A percentile compares a stretch with the other conserved stretches of the same genome.
Evolutionary conservation across 2,888 invertebrate genomes (phyloP).

Genomic region (Acanthosepion lycidas): DNA sequence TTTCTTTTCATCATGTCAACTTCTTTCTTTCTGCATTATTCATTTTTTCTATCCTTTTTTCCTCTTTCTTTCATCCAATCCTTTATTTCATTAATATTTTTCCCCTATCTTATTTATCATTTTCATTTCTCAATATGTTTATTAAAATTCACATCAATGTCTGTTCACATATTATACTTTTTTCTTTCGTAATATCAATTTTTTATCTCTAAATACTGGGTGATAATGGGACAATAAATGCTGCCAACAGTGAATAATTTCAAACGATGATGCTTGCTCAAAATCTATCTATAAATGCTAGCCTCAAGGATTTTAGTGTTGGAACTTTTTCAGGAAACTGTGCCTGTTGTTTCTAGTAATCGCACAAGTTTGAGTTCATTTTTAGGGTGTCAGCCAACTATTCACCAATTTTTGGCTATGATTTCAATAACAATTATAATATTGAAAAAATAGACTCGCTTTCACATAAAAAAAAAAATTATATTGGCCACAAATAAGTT

Average conservation of each 20-base stretch:
- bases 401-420: background rate
- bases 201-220: background rate
- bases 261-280: background rate
- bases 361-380: background rate
- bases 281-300: background rate
- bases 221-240: background rate
- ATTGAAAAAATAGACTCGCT: background rate
- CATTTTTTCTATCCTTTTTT: too few species aligned
- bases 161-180: too few species aligned
- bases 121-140: too few species aligned
- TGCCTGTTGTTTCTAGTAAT: constrained; percentile 33
- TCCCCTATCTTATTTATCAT: too few species aligned
- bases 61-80: too few species aligned
- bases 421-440: constrained; percentile 33
- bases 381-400: background rate
- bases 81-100: too few species aligned
- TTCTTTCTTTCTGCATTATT: background rate
- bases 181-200: too few species aligned
- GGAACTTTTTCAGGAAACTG: background rate
- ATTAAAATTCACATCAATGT: too few species aligned
- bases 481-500: background rate
- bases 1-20: background rate
- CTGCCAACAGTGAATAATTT: background rate
- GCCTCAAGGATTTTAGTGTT: background rate
- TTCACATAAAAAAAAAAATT: background rate